phyloP scores from a whole-genome alignment of 2,888 invertebrate species.

The Macrophya alboannulata region DNA sequence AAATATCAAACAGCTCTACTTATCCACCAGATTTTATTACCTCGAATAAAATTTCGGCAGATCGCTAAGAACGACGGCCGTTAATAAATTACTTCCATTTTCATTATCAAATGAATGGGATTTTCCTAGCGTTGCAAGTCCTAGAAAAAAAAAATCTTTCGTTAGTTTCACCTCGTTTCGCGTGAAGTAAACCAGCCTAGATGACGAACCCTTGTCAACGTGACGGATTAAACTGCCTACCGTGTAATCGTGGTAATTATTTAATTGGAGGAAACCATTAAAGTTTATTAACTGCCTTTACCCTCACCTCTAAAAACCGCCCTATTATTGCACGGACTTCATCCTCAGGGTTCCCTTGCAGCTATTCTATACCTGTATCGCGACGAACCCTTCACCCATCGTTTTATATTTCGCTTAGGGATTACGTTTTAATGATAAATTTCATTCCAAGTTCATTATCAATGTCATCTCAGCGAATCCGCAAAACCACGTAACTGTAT shows the following conservation, averaged over 20 bases:
- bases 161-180: conserved; percentile 1
- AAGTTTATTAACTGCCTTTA: conserved; percentile 42
- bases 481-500: background rate
- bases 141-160: background rate
- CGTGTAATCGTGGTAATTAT: conserved; percentile 48
- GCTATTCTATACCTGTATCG: background rate
- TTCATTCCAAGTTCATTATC: conserved; percentile 28
- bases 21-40: conserved; percentile 12
- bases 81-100: background rate
- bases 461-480: conserved; percentile 9
- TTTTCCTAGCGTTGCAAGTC: background rate
- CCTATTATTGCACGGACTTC: conserved; percentile 13
- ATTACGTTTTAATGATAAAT: conserved; percentile 32
- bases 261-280: conserved; percentile 50
- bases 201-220: conserved; percentile 48
- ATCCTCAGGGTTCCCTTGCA: background rate
- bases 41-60: background rate
- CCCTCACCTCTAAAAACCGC: background rate
- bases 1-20: background rate
- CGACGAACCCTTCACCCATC: background rate
- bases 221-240: conserved; percentile 37
- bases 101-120: background rate
- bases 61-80: background rate
- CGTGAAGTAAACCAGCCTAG: background rate
- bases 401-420: conserved; percentile 34